Evolutionary conservation across 1,140 invertebrate species (phyloP).

Genomic region (Aphelinus certus): DNA sequence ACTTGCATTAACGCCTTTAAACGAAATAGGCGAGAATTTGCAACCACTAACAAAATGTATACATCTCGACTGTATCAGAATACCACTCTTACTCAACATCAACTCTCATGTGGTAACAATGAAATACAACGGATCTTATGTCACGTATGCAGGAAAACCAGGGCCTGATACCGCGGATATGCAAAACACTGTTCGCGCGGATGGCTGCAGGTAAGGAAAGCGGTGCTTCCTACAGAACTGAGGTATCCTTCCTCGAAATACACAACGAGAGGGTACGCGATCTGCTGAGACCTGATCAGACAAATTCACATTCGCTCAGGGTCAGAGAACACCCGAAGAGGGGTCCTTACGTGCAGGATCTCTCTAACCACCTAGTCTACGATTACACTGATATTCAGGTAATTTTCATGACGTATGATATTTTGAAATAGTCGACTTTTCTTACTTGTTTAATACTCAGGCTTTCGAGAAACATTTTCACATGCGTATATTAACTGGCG

Average conservation of each 20-base stretch:
- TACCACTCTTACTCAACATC: too few relatives aligned
- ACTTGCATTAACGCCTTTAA: too few relatives aligned
- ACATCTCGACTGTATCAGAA: too few relatives aligned
- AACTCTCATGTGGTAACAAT: too few relatives aligned
- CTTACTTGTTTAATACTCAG: too few relatives aligned
- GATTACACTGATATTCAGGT: slow-evolving; percentile 87
- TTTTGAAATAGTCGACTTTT: too few relatives aligned
- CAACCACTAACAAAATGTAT: too few relatives aligned
- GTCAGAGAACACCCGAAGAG: slow-evolving; percentile 92
- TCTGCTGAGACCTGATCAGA: slow-evolving; percentile 75
- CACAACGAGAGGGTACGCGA: slow-evolving; percentile 93
- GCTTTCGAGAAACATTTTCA: too few relatives aligned
- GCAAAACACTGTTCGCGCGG: slow-evolving; percentile 78
- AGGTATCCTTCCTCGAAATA: slow-evolving; percentile 90
- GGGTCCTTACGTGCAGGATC: slow-evolving; percentile 93
- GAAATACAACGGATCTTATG: too few relatives aligned
- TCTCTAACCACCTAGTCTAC: slow-evolving; percentile 86
- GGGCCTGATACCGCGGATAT: slow-evolving; percentile 89
- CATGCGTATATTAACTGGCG: too few relatives aligned
- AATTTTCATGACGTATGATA: slow-evolving; percentile 30
- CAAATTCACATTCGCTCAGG: slow-evolving; percentile 76
- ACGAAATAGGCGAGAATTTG: too few relatives aligned
- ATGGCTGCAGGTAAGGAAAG: slow-evolving; percentile 82
- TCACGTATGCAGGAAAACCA: slow-evolving; percentile 72
- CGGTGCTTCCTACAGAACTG: slow-evolving; percentile 83